Evolutionary conservation across 2,888 invertebrate genomes (phyloP).

Genomic region (Podabrus alpinus): DNA sequence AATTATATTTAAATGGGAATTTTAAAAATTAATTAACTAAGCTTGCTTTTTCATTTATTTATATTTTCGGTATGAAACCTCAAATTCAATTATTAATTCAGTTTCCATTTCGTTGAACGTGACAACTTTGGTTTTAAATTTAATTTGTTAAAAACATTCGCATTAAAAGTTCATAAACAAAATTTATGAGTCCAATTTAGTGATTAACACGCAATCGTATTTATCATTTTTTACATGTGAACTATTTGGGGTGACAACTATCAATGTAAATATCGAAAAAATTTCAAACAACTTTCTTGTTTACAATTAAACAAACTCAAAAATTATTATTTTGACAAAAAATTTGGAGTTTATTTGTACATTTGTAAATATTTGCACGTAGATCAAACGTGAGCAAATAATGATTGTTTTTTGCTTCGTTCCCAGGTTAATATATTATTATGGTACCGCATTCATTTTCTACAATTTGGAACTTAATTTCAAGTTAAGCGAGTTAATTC

Average conservation of each 20-base stretch:
- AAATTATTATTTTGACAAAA: too few species aligned
- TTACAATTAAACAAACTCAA: too few species aligned
- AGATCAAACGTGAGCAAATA: slow-evolving; percentile 7
- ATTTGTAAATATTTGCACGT: slow-evolving; percentile 10
- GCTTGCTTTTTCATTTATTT: background rate
- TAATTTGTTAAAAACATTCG: background rate
- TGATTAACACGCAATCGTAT: background rate
- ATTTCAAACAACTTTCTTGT: too few species aligned
- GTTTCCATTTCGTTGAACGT: background rate
- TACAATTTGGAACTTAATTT: slow-evolving; percentile 23
- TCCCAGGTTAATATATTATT: slow-evolving; percentile 9
- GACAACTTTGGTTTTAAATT: background rate
- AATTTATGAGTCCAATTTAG: background rate
- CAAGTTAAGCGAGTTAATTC: slow-evolving; percentile 21
- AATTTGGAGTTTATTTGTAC: background rate
- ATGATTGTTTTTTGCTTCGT: slow-evolving; percentile 17
- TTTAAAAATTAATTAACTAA: background rate
- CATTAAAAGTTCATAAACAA: background rate
- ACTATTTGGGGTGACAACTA: background rate
- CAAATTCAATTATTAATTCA: background rate
- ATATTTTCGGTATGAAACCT: background rate
- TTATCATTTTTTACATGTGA: background rate
- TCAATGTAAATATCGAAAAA: background rate
- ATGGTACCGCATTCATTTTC: slow-evolving; percentile 5
- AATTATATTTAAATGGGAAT: background rate